Percentiles rank a stretch among this genome's conserved stretches.
phyloP scores from a whole-genome alignment of 2,797 vertebrate genomes.

The Podarcis siculus region DNA sequence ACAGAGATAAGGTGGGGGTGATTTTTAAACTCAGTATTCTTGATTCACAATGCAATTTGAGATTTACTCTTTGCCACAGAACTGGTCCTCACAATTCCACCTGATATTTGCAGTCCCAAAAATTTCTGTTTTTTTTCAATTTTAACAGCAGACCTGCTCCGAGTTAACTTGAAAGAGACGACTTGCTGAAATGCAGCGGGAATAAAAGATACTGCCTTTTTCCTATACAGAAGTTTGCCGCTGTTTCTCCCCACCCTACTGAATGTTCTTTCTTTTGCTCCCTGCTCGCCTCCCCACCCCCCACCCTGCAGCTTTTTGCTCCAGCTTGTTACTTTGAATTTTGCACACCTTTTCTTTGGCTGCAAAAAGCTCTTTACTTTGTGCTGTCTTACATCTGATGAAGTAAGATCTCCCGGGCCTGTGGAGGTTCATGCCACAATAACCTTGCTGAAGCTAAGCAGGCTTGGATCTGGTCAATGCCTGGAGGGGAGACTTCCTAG shows the following conservation, averaged over 20 bases:
- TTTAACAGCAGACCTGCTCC: neutral
- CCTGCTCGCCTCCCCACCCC: neutral
- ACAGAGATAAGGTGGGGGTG: too few species aligned
- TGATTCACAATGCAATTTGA: too few species aligned
- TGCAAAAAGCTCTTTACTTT: neutral
- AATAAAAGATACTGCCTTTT: neutral
- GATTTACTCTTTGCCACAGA: too few species aligned
- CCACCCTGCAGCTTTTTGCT: neutral
- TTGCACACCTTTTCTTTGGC: neutral
- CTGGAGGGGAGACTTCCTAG: neutral
- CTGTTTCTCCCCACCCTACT: too few species aligned
- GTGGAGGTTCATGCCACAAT: neutral
- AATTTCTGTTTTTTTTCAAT: neutral
- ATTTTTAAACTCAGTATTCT: too few species aligned
- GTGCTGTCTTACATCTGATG: neutral
- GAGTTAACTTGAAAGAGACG: neutral
- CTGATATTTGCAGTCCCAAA: neutral
- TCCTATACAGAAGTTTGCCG: neutral
- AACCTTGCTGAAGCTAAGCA: neutral
- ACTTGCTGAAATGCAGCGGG: neutral
- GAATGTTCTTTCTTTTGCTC: too few species aligned
- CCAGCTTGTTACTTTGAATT: neutral
- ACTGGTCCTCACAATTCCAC: too few species aligned
- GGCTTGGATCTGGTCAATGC: neutral
- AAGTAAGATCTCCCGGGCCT: neutral